phyloP scores from a whole-genome alignment of 2,113 vertebrate genomes.

The Pelobates fuscus region DNA sequence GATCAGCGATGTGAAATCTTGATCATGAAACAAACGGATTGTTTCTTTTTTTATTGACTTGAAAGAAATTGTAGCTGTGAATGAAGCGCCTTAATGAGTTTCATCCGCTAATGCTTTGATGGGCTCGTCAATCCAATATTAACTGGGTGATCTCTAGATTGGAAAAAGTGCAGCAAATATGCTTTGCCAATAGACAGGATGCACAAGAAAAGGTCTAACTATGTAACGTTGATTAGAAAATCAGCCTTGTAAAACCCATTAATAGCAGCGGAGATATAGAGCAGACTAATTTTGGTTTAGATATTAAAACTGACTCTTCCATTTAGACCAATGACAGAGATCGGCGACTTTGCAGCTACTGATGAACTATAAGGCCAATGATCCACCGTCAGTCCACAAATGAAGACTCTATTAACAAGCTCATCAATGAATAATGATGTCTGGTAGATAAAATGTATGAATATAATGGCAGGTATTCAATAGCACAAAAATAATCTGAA shows the following conservation, averaged over 20 bases:
- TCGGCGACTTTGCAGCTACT: neutral
- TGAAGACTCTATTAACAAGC: neutral
- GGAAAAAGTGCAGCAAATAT: constrained; percentile 64
- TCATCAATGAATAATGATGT: neutral
- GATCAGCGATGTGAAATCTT: constrained; percentile 62
- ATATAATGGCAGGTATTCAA: too few species aligned
- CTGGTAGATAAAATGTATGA: too few species aligned
- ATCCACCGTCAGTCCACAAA: neutral
- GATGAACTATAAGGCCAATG: neutral
- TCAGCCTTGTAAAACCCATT: constrained; percentile 72
- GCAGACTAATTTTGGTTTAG: constrained; percentile 62
- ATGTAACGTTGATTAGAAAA: constrained; percentile 69
- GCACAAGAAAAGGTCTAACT: constrained; percentile 69
- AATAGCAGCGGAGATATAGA: constrained; percentile 67
- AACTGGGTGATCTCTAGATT: constrained; percentile 64
- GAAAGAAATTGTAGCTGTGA: constrained; percentile 67
- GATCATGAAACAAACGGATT: constrained; percentile 65
- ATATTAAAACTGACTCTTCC: constrained; percentile 59
- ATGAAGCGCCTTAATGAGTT: constrained; percentile 66
- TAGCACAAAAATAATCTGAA: too few species aligned
- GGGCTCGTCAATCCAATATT: constrained; percentile 64
- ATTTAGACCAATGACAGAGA: constrained; percentile 50
- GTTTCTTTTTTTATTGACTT: constrained; percentile 72
- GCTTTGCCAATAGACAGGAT: constrained; percentile 68
- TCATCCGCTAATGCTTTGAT: constrained; percentile 69